phyloP scores from a whole-genome alignment of 2,113 vertebrate genomes.

The Numenius arquata region DNA sequence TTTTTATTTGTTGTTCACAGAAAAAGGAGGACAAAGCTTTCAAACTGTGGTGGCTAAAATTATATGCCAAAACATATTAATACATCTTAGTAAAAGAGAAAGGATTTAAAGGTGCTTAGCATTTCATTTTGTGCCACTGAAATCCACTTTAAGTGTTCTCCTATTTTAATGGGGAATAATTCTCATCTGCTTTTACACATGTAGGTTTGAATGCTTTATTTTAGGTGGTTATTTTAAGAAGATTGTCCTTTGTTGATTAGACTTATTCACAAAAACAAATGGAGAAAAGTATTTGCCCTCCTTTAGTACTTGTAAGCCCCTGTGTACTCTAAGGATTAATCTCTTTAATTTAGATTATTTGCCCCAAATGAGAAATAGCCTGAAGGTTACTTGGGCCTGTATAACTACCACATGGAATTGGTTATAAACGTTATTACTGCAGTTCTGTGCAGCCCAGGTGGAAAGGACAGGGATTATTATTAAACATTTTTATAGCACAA shows the following conservation, averaged over 20 bases:
- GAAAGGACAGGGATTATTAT: conserved; percentile 28
- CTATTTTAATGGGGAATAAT: background rate
- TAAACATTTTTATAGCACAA: conserved; percentile 28
- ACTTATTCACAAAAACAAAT: conserved; percentile 13
- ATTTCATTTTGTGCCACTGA: background rate
- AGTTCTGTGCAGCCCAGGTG: conserved; percentile 12
- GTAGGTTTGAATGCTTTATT: background rate
- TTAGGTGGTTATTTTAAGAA: background rate
- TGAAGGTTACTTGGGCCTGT: conserved; percentile 4
- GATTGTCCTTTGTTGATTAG: background rate
- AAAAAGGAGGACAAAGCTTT: background rate
- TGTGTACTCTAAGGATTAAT: conserved; percentile 40
- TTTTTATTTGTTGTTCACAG: background rate
- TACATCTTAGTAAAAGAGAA: background rate
- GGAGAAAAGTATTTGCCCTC: background rate
- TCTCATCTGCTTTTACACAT: background rate
- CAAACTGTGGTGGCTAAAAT: background rate
- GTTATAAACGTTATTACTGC: conserved; percentile 22
- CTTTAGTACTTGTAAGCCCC: background rate
- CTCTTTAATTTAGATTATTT: conserved; percentile 48
- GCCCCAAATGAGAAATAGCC: conserved; percentile 10
- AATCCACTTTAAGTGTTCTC: background rate
- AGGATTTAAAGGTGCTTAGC: background rate
- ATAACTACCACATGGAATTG: background rate
- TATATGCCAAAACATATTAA: background rate